These are phyloP conservation scores for Harpagifer antarcticus DNA, from an alignment of 2,797 vertebrate species.

Conservation along the genomic window DNA sequence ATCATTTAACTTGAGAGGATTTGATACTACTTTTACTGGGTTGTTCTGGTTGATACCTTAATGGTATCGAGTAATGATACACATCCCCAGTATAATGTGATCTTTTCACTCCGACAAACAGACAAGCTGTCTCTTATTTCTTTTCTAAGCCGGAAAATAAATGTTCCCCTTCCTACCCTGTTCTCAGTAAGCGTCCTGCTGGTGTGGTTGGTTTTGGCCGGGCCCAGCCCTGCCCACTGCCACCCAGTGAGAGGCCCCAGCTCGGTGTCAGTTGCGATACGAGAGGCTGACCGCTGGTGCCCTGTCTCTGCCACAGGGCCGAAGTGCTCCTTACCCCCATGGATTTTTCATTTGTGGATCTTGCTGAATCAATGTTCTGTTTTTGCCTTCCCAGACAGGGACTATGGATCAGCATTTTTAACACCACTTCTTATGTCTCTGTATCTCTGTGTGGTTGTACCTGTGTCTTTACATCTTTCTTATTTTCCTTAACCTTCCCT, in stretches of 20 bases:
- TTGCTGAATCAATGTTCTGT: slow-evolving; percentile 85
- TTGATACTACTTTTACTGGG: too few relatives aligned
- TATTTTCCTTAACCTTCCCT: slow-evolving; percentile 76
- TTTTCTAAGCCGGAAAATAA: neutral
- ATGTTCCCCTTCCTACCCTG: slow-evolving; percentile 6
- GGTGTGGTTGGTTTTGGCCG: slow-evolving; percentile 55
- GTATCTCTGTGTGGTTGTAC: slow-evolving; percentile 15
- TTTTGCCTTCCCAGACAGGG: slow-evolving; percentile 80
- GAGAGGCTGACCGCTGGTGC: slow-evolving; percentile 72
- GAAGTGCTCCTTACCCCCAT: slow-evolving; percentile 78
- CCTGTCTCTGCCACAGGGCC: slow-evolving; percentile 73
- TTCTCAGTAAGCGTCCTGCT: slow-evolving; percentile 28
- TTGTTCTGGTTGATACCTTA: too few relatives aligned
- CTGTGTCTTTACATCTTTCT: slow-evolving; percentile 53
- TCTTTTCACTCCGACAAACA: slow-evolving; percentile 8
- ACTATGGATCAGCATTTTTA: slow-evolving; percentile 80
- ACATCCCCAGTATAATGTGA: neutral
- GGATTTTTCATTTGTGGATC: slow-evolving; percentile 89
- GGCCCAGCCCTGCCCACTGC: slow-evolving; percentile 50
- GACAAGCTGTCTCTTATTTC: neutral
- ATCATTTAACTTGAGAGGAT: too few relatives aligned
- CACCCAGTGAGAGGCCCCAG: slow-evolving; percentile 51
- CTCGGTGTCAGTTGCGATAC: slow-evolving; percentile 66
- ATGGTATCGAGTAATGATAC: too few relatives aligned
- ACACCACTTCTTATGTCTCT: slow-evolving; percentile 52